Evolutionary conservation across 2,113 vertebrate species (phyloP), one percentile per base, ranked within the genome.

Genomic region (Hyperopisus bebe): DNA sequence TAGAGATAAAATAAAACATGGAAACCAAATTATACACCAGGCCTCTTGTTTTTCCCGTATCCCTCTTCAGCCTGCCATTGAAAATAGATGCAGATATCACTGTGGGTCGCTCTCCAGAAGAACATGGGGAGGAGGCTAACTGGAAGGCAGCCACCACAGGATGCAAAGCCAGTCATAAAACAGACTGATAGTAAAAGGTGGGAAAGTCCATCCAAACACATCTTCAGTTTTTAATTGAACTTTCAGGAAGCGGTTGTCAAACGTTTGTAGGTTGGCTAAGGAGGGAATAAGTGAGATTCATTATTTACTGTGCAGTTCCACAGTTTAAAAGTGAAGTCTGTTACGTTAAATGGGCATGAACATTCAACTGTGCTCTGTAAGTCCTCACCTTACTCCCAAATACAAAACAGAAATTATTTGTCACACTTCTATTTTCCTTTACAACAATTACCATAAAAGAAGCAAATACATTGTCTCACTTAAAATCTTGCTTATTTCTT

Each of bases 271-370:
- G 70, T 17, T 90, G 89, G 58, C 89, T 90, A 87, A 90, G 46
- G 51, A 86, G 86, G 47, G 58, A 90, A 90, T 35, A 89, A 77
- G 86, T 87, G 46, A 86, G 13, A 90, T 90, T 90, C 89, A 90
- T 50, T 90, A 87, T 90, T 87, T 90, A 87, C 84, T 50, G 58
- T 46, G 62, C 44, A 48, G 47, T 51, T 58, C 62, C 21, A 24
- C 47, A 24, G 35, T 62, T 86, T 39, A 24, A 50, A 89, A 89
- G 86, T 87, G 48, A 89, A 66, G 55, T 86, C 53, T 51, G 42
- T 66, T 62, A 53, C 53, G 70, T 15, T 46, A 51, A 42, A 80
- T 55, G 15, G 3, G 50, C 50, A 15, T 51, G 13, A 51, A 51
- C 11, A 51, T 51, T 51, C 50, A 51, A 51, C 50, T 55, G 53